Evolutionary conservation across 2,113 vertebrate species (phyloP), one percentile per base, ranked within the genome.

Genomic region (Calypte anna): DNA sequence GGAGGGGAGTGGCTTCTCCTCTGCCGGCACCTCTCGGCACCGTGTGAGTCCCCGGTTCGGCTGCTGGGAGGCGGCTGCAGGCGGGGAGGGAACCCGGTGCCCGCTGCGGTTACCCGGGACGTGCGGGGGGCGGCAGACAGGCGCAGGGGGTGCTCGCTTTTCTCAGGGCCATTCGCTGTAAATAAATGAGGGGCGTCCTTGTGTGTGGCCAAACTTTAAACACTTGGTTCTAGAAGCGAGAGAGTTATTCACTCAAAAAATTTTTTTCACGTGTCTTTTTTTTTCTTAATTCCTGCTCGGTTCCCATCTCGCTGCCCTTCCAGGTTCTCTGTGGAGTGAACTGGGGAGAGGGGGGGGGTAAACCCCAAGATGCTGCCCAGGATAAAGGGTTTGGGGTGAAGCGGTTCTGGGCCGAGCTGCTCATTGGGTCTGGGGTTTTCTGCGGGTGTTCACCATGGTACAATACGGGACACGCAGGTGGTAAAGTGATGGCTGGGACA

Each of bases 401-500:
- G 8, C 18, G 10, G 46, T 48, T 19, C 17, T 11, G 25, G 24
- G 1, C 5, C 0, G 1, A 40, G 61, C n/a, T 33, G 28, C 9
- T 19, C 0, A 5, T n/a, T 9, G 8, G 10, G 28, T 12, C 23
- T n/a, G 8, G 0, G 62, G 2, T 0, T 22, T 24, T 14, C 21
- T 16, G 20, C 0, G 4, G 28, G 23, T 4, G 7, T 28, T 72
- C 38, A 8, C n/a, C 0, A 6, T 3, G 30, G 61, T 17, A 6
- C 28, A 46, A n/a, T 1, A 2, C 0, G 3, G 24, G 50, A 3
- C 3, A 1, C 1, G 4, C 5, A 3, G 57, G 3, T 9, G 40
- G 33, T 13, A 10, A 48, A 21, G 55, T 2, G 1, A 7, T 17
- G 36, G 16, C 36, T 30, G 13, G 7, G 30, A 8, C 7, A 1